Evolutionary conservation across 2,113 vertebrate species (phyloP).

Genomic region (Naja naja): DNA sequence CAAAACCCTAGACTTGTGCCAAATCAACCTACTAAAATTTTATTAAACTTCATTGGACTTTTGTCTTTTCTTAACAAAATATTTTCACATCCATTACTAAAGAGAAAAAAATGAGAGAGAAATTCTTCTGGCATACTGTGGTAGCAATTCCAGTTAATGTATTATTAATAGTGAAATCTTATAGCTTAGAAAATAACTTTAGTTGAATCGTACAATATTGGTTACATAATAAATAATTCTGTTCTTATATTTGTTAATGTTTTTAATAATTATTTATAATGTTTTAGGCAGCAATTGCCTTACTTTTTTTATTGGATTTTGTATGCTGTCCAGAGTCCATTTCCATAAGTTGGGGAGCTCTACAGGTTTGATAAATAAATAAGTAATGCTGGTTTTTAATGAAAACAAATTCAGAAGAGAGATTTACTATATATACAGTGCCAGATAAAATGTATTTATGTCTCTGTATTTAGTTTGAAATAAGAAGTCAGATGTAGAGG

Average conservation of each 20-base stretch:
- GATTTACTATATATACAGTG: neutral
- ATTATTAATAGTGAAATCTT: neutral
- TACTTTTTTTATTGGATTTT: neutral
- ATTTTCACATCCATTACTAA: neutral
- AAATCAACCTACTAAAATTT: neutral
- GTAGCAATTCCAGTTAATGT: neutral
- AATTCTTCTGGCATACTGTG: neutral
- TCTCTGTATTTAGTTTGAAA: neutral
- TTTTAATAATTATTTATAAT: neutral
- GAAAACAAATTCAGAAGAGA: neutral
- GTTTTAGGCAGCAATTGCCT: neutral
- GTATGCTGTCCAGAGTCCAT: neutral
- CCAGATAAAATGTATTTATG: neutral
- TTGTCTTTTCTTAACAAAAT: neutral
- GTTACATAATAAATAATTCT: neutral
- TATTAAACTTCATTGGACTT: neutral
- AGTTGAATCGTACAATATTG: neutral
- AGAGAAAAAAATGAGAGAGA: neutral
- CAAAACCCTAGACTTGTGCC: neutral
- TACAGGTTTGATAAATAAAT: neutral
- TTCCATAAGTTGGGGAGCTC: neutral
- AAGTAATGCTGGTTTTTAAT: neutral
- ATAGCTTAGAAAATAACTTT: neutral
- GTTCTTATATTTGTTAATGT: neutral
- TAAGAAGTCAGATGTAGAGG: neutral